Evolutionary conservation across 2,888 invertebrate species (phyloP).

Genomic region (Mesoligia furuncula): DNA sequence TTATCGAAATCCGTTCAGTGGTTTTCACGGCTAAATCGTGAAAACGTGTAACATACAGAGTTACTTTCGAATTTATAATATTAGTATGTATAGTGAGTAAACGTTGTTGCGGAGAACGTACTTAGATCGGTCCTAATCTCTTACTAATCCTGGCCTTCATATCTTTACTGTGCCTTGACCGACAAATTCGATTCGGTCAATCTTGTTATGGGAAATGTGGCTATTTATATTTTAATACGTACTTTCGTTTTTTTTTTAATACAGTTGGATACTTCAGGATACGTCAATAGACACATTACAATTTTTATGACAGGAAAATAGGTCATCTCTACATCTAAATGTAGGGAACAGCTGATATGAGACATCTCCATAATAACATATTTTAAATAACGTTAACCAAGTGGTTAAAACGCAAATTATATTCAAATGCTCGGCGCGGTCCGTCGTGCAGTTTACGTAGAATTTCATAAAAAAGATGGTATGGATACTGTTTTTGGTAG

Average conservation of each 20-base stretch:
- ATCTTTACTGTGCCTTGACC: too few relatives aligned
- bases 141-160: not conserved
- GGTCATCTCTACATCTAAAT: too few relatives aligned
- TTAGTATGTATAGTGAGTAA: too few relatives aligned
- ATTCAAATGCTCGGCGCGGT: not conserved
- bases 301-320: not conserved
- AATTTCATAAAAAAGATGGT: not conserved
- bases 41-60: too few relatives aligned
- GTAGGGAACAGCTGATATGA: too few relatives aligned
- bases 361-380: not conserved
- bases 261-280: not conserved
- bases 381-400: not conserved
- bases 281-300: not conserved
- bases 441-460: not conserved
- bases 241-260: not conserved
- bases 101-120: not conserved
- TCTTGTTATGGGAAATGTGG: constrained; percentile 5
- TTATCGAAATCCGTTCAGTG: too few relatives aligned
- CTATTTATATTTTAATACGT: constrained; percentile 4
- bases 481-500: constrained; percentile 7
- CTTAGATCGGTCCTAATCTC: constrained; percentile 2
- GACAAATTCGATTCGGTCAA: not conserved
- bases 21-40: too few relatives aligned
- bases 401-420: not conserved
- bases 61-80: too few relatives aligned